Evolutionary conservation across 2,888 invertebrate genomes (phyloP).

Genomic region (Thyatira batis): DNA sequence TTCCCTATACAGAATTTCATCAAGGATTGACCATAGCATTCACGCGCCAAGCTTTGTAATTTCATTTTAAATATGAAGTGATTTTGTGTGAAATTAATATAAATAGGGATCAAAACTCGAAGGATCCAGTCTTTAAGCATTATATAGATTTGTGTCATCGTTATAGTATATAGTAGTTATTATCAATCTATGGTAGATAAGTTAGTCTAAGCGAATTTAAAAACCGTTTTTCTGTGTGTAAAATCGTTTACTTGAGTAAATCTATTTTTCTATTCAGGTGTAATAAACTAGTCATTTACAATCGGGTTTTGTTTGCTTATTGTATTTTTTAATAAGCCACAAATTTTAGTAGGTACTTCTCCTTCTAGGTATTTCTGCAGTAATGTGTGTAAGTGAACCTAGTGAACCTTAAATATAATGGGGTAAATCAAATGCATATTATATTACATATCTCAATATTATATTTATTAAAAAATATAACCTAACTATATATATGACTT

Average conservation of each 20-base stretch:
- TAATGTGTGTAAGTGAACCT: background rate
- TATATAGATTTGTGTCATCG: too few species aligned
- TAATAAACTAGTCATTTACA: slow-evolving; percentile 8
- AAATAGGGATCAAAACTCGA: too few species aligned
- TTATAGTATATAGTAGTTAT: too few species aligned
- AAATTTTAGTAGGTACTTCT: background rate
- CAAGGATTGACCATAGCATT: slow-evolving; percentile 48
- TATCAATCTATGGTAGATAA: too few species aligned
- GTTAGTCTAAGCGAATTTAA: too few species aligned
- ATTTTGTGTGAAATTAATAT: too few species aligned
- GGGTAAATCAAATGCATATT: slow-evolving; percentile 49
- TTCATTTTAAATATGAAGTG: too few species aligned
- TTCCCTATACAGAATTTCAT: slow-evolving; percentile 88
- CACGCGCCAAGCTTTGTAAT: background rate
- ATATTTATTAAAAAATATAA: slow-evolving; percentile 83
- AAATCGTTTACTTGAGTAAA: background rate
- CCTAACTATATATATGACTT: slow-evolving; percentile 83
- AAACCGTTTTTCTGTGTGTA: background rate
- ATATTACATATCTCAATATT: slow-evolving; percentile 82
- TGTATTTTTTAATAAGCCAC: background rate
- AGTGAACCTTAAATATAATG: background rate
- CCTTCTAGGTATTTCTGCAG: too few species aligned
- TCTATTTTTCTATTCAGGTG: background rate
- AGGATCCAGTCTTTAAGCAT: too few species aligned
- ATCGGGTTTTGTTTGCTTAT: slow-evolving; percentile 17